Percentiles rank a stretch among this genome's conserved stretches.
These are phyloP conservation scores for Scaptomyza flava DNA, from an alignment of 2,888 invertebrate species.

Conservation along the genomic window DNA sequence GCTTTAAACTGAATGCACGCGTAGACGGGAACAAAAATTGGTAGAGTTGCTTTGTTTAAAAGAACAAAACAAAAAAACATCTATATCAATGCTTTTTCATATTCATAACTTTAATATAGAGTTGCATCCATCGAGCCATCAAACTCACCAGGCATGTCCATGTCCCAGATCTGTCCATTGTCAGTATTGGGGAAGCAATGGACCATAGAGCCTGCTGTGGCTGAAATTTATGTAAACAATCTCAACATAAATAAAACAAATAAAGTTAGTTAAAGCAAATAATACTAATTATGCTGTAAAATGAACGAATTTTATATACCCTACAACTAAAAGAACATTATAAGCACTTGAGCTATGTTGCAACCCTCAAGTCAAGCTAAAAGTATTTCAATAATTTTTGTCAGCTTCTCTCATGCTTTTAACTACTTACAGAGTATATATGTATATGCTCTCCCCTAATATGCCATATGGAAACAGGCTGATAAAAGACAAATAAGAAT, in stretches of 20 bases:
- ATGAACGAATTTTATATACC: slow-evolving; percentile 19
- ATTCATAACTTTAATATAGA: slow-evolving; percentile 6
- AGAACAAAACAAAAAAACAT: background rate
- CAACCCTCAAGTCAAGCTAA: background rate
- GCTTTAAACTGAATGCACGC: slow-evolving; percentile 27
- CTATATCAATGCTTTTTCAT: background rate
- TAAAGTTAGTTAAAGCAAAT: slow-evolving; percentile 34
- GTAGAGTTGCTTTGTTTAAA: background rate
- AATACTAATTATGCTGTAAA: slow-evolving; percentile 17
- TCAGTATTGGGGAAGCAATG: slow-evolving; percentile 42
- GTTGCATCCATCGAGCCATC: slow-evolving; percentile 33
- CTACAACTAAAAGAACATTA: background rate
- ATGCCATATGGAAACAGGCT: slow-evolving; percentile 60
- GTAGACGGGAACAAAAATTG: slow-evolving; percentile 15
- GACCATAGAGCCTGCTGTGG: slow-evolving; percentile 48
- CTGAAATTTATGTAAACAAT: slow-evolving; percentile 40
- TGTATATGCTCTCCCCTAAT: slow-evolving; percentile 20
- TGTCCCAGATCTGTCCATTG: slow-evolving; percentile 43
- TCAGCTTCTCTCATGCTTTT: slow-evolving; percentile 25
- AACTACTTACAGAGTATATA: slow-evolving; percentile 24
- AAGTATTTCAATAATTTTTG: slow-evolving; percentile 22
- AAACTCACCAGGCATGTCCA: slow-evolving; percentile 48
- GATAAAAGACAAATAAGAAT: slow-evolving; percentile 54
- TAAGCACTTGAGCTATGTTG: background rate
- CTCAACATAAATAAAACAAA: slow-evolving; percentile 37